phyloP scores from a whole-genome alignment of 2,113 vertebrate genomes.

The Phalacrocorax aristotelis region DNA sequence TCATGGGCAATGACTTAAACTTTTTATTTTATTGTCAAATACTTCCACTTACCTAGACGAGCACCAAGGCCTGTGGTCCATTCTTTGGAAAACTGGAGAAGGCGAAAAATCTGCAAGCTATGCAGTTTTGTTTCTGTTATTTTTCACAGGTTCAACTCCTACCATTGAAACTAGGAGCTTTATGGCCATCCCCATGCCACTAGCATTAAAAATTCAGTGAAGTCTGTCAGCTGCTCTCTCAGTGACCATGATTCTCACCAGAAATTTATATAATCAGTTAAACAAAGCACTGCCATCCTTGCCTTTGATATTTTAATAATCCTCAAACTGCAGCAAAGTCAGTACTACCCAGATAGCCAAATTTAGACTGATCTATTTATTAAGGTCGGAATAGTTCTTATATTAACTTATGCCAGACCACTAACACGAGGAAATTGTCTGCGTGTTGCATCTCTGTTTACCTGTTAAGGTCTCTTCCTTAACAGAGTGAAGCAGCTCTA shows the following conservation, averaged over 20 bases:
- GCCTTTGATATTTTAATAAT: neutral
- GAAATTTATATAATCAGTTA: neutral
- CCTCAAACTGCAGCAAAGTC: neutral
- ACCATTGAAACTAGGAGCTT: neutral
- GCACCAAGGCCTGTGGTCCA: neutral
- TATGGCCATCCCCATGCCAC: neutral
- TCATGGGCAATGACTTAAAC: neutral
- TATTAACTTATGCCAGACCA: neutral
- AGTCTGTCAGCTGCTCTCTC: neutral
- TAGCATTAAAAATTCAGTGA: neutral
- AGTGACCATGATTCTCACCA: neutral
- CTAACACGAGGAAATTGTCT: neutral
- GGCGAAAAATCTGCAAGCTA: neutral
- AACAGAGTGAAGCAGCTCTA: neutral
- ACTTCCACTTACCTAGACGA: neutral
- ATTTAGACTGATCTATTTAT: neutral
- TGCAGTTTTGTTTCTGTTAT: neutral
- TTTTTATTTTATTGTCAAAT: neutral
- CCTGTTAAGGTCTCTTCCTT: neutral
- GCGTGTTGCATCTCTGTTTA: neutral
- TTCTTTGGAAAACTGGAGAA: neutral
- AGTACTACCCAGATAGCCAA: neutral
- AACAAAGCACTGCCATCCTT: neutral
- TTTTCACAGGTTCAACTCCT: neutral
- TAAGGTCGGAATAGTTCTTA: neutral